Evolutionary conservation across 2,113 vertebrate genomes (phyloP).

Genomic region (Jacana jacana): DNA sequence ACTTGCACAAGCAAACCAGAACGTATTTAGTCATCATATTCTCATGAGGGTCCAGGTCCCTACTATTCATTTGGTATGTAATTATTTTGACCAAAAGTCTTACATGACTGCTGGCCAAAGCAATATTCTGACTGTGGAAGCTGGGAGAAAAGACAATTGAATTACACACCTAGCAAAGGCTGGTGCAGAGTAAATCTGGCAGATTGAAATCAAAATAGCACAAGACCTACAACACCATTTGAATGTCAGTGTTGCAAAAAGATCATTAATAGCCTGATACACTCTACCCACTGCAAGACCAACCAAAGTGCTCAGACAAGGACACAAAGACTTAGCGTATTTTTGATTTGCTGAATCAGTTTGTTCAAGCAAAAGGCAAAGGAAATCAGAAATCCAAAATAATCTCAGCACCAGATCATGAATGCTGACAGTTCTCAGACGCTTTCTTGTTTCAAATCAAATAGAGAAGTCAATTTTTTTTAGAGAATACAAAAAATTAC

Average conservation of each 20-base stretch:
- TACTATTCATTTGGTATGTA: background rate
- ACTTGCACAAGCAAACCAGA: background rate
- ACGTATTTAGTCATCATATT: background rate
- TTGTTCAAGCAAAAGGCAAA: background rate
- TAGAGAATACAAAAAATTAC: background rate
- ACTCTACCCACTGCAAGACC: background rate
- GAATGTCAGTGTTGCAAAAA: background rate
- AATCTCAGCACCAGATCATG: background rate
- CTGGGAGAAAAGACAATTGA: background rate
- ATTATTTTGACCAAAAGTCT: background rate
- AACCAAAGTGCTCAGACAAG: background rate
- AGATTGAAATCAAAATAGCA: background rate
- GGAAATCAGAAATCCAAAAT: background rate
- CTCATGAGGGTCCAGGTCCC: background rate
- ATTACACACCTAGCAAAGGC: background rate
- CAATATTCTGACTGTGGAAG: background rate
- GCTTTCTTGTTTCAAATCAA: background rate
- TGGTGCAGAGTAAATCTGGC: background rate
- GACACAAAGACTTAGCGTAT: background rate
- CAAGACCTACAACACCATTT: background rate
- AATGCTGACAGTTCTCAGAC: background rate
- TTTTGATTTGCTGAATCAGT: background rate
- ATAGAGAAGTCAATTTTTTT: background rate
- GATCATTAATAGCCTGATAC: background rate
- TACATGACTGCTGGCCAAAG: background rate